These are phyloP conservation scores for Clarias macrocephalus DNA, from an alignment of 2,113 vertebrate species.

Conservation along the genomic window DNA sequence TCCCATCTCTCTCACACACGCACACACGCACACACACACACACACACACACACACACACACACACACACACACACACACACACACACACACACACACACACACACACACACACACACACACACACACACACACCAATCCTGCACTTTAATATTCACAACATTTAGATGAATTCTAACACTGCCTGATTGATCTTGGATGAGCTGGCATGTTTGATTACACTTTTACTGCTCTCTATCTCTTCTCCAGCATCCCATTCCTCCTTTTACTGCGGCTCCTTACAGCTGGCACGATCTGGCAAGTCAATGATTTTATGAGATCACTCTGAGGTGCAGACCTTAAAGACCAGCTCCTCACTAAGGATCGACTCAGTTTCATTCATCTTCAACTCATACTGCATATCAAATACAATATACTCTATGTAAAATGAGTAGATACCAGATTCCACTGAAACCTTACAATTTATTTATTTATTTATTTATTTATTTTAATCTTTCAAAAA, in stretches of 20 bases:
- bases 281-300: slow-evolving; percentile 29
- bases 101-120: slow-evolving; percentile 29
- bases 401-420: neutral
- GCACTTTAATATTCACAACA: slow-evolving; percentile 27
- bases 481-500: neutral
- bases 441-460: neutral
- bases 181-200: slow-evolving; percentile 48
- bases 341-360: neutral
- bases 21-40: neutral
- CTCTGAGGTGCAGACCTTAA: neutral
- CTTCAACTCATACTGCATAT: neutral
- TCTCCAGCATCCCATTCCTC: slow-evolving; percentile 6
- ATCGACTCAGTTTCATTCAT: neutral
- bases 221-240: slow-evolving; percentile 1
- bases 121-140: slow-evolving; percentile 24
- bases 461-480: neutral
- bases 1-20: slow-evolving; percentile 6
- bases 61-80: slow-evolving; percentile 38
- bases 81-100: slow-evolving; percentile 20
- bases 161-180: slow-evolving; percentile 40
- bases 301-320: slow-evolving; percentile 26
- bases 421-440: neutral
- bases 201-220: slow-evolving; percentile 43
- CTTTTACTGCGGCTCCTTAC: slow-evolving; percentile 22
- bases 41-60: slow-evolving; percentile 26